Conservation (phyloP, 2,888 invertebrate species). For the Nemotelus nigrinus region DNA sequence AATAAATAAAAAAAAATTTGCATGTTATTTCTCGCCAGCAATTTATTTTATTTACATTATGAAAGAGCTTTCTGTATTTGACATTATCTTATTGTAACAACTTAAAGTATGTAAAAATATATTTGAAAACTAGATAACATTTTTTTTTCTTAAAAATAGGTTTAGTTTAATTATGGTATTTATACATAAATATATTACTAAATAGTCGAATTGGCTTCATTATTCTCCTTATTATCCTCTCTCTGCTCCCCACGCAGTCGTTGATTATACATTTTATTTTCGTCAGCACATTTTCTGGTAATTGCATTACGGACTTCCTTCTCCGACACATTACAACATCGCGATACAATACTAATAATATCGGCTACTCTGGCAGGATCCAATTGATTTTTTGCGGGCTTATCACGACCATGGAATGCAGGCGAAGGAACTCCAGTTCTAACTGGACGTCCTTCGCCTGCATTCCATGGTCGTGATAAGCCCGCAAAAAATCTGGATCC, state of each 20-base stretch:
- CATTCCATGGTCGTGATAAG: constrained; percentile 61
- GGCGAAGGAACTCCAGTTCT: constrained; percentile 73
- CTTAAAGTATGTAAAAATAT: no score
- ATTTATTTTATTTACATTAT: no score
- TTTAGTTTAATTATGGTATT: constrained; percentile 12
- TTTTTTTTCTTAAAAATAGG: no score
- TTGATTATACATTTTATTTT: constrained; percentile 47
- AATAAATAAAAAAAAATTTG: no score
- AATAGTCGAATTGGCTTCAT: no score
- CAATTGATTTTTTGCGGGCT: constrained; percentile 63
- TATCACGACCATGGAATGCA: constrained; percentile 61
- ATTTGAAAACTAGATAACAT: no score
- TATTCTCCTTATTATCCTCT: constrained; percentile 23
- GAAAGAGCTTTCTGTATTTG: no score
- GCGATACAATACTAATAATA: constrained; percentile 42
- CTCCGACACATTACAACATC: constrained; percentile 27
- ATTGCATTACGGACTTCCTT: constrained; percentile 42
- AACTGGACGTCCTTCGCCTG: constrained; percentile 71
- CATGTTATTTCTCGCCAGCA: no score
- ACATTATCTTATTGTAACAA: no score
- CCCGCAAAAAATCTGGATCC: constrained; percentile 62
- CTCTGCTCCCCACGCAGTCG: neutral
- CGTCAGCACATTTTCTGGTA: constrained; percentile 47
- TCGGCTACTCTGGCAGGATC: constrained; percentile 51
- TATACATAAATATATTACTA: neutral